Conservation (phyloP, 1,140 invertebrate species). For the Drosophila rhopaloa region DNA sequence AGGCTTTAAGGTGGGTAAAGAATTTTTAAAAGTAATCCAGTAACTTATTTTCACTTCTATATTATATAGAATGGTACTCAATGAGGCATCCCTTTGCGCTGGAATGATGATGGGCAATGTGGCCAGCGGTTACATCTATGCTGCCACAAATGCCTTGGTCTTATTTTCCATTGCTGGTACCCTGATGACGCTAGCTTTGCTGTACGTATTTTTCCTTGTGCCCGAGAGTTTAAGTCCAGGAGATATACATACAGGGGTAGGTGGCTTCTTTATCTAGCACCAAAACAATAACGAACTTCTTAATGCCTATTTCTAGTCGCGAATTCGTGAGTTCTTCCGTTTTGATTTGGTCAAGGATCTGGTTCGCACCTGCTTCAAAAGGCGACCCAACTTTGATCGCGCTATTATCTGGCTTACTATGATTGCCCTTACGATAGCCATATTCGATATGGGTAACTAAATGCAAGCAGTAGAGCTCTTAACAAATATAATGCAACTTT, state of each 20-base stretch:
- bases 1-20: slow-evolving; percentile 84
- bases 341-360: slow-evolving; percentile 87
- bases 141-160: slow-evolving; percentile 53
- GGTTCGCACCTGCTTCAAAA: slow-evolving; percentile 86
- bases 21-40: neutral
- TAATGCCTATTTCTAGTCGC: slow-evolving; percentile 52
- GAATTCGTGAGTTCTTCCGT: slow-evolving; percentile 86
- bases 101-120: slow-evolving; percentile 87
- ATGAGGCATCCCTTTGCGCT: slow-evolving; percentile 86
- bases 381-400: slow-evolving; percentile 86
- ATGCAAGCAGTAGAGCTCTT: too few species aligned
- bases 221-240: slow-evolving; percentile 70
- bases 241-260: slow-evolving; percentile 62
- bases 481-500: neutral
- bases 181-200: slow-evolving; percentile 61
- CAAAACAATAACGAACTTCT: neutral
- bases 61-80: slow-evolving; percentile 86
- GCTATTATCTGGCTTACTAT: slow-evolving; percentile 88
- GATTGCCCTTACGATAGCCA: slow-evolving; percentile 85
- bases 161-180: slow-evolving; percentile 57
- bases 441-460: slow-evolving; percentile 85
- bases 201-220: slow-evolving; percentile 77
- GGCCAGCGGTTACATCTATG: slow-evolving; percentile 84
- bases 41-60: neutral
- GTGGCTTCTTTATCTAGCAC: neutral